Evolutionary conservation across 1,140 invertebrate species (phyloP).

Genomic region (Bombus pyrosoma): DNA sequence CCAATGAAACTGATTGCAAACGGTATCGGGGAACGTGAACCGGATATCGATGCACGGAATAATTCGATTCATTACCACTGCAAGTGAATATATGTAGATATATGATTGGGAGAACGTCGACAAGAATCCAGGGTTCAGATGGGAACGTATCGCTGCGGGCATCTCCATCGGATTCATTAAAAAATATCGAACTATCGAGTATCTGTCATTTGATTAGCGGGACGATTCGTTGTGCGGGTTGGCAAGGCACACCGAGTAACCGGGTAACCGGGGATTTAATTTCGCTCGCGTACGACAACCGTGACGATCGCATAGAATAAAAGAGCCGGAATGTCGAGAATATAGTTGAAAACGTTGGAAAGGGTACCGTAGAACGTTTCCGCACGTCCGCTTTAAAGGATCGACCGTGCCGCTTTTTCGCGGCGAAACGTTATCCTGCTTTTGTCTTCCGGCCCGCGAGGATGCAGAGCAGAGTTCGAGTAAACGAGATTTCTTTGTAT

Average conservation of each 20-base stretch:
- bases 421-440: slow-evolving; percentile 9
- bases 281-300: slow-evolving; percentile 15
- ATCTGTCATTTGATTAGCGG: slow-evolving; percentile 61
- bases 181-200: slow-evolving; percentile 55
- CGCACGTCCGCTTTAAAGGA: slow-evolving; percentile 63
- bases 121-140: slow-evolving; percentile 9
- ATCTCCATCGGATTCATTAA: slow-evolving; percentile 59
- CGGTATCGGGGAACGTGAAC: neutral
- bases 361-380: slow-evolving; percentile 37
- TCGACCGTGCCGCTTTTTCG: slow-evolving; percentile 49
- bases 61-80: slow-evolving; percentile 13
- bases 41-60: neutral
- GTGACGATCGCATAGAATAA: slow-evolving; percentile 47
- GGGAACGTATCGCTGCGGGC: slow-evolving; percentile 17
- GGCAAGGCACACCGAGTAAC: neutral
- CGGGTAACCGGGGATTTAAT: slow-evolving; percentile 51
- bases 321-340: slow-evolving; percentile 11
- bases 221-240: slow-evolving; percentile 40
- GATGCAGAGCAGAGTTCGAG: slow-evolving; percentile 25
- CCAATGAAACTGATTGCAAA: neutral
- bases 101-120: neutral
- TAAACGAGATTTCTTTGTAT: slow-evolving; percentile 40
- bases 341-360: neutral
- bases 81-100: neutral
- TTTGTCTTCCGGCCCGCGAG: slow-evolving; percentile 24